Evolutionary conservation across 2,888 invertebrate species (phyloP).

Genomic region (Metalampra italica): DNA sequence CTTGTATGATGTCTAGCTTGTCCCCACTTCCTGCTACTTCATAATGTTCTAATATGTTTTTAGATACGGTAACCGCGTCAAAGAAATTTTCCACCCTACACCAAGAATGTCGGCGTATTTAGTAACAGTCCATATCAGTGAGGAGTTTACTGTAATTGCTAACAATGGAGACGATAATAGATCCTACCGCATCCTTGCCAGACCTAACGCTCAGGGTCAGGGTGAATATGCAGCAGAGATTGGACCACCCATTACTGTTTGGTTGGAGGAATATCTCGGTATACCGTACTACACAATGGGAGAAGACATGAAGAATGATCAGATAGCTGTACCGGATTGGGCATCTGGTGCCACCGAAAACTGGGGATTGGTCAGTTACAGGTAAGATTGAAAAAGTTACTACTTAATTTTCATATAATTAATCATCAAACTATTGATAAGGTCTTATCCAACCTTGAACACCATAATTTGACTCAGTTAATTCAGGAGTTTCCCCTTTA

Average conservation of each 20-base stretch:
- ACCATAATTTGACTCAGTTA: too few relatives aligned
- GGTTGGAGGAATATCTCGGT: constrained; percentile 57
- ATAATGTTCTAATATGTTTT: constrained; percentile 12
- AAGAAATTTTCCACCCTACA: constrained; percentile 74
- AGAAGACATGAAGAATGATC: constrained; percentile 61
- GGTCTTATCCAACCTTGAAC: neutral
- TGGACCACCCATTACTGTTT: constrained; percentile 56
- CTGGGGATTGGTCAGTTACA: constrained; percentile 70
- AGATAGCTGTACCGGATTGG: constrained; percentile 67
- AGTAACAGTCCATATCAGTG: constrained; percentile 82
- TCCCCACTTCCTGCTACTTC: too few relatives aligned
- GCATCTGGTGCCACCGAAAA: constrained; percentile 73
- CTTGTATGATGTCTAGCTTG: too few relatives aligned
- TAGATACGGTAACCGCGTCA: constrained; percentile 47
- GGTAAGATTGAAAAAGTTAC: too few relatives aligned
- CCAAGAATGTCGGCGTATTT: constrained; percentile 91
- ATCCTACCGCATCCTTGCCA: constrained; percentile 61
- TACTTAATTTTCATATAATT: too few relatives aligned
- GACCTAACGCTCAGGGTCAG: constrained; percentile 55
- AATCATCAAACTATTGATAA: too few relatives aligned
- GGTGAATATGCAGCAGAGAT: constrained; percentile 64
- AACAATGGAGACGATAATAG: constrained; percentile 39
- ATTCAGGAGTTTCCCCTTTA: too few relatives aligned
- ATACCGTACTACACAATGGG: constrained; percentile 62
- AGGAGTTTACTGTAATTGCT: constrained; percentile 58